Conservation (phyloP, 2,797 vertebrate species). For the Glossophaga mutica region DNA sequence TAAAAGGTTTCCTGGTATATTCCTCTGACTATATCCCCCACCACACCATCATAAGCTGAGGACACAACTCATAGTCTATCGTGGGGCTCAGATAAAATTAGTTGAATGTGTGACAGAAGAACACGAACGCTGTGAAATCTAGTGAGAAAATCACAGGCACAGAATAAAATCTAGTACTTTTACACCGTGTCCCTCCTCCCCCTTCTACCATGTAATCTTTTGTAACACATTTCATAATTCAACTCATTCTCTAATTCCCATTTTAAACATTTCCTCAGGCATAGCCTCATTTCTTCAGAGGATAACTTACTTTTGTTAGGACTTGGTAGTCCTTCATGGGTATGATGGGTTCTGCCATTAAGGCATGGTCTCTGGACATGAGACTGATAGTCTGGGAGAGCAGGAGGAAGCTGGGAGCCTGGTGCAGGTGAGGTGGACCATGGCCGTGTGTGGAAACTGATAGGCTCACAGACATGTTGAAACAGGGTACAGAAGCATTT, state of each 20-base stretch:
- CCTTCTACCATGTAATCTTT: background rate
- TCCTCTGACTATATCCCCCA: background rate
- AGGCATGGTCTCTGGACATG: background rate
- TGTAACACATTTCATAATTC: background rate
- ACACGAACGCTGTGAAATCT: background rate
- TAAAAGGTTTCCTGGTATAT: background rate
- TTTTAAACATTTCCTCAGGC: background rate
- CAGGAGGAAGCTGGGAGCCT: background rate
- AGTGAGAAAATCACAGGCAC: background rate
- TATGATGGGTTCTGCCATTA: background rate
- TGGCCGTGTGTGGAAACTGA: background rate
- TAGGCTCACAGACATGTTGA: background rate
- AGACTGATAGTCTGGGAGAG: background rate
- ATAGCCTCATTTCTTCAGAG: background rate
- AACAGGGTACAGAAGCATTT: background rate
- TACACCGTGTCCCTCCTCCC: background rate
- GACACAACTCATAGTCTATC: background rate
- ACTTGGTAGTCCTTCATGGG: background rate
- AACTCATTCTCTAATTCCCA: background rate
- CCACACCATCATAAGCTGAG: background rate
- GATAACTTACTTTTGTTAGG: background rate
- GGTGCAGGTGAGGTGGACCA: background rate
- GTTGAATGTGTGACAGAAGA: background rate
- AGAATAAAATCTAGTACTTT: background rate
- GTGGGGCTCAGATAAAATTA: background rate